These are phyloP conservation scores for Panulirus ornatus DNA, from an alignment of 1,140 invertebrate genomes.

Conservation along the genomic window DNA sequence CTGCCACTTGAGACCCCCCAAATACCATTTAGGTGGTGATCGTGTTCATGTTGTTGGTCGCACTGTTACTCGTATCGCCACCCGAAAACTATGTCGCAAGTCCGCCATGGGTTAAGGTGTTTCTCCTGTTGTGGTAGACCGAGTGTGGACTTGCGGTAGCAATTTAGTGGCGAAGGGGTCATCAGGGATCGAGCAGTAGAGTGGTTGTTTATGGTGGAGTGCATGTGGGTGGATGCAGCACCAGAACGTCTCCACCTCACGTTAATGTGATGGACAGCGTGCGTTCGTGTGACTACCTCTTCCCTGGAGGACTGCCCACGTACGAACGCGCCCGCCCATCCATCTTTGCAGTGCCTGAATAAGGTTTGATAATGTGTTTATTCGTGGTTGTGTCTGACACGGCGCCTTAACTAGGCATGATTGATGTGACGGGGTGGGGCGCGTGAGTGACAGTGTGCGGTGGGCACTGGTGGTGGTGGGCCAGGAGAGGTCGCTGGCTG, in stretches of 20 bases:
- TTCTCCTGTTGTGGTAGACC: too few species aligned
- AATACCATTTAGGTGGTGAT: too few species aligned
- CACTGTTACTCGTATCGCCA: too few species aligned
- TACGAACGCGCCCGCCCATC: slow-evolving; percentile 11
- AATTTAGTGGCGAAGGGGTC: not conserved
- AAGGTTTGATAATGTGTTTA: slow-evolving; percentile 43
- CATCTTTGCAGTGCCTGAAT: slow-evolving; percentile 37
- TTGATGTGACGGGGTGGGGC: not conserved
- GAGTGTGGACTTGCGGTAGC: too few species aligned
- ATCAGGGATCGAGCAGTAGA: not conserved
- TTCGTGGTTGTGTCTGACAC: slow-evolving; percentile 34
- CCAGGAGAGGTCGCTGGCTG: not conserved
- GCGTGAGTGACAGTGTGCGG: not conserved
- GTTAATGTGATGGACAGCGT: not conserved
- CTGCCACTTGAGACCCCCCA: too few species aligned
- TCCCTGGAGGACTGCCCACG: not conserved
- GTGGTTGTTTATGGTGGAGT: not conserved
- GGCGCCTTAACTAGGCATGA: slow-evolving; percentile 18
- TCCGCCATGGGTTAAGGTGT: too few species aligned
- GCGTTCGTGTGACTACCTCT: not conserved
- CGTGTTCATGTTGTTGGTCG: too few species aligned
- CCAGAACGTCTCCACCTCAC: not conserved
- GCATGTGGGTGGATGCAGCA: not conserved
- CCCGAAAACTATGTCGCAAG: too few species aligned
- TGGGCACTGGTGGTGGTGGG: not conserved